Evolutionary conservation across 2,113 vertebrate genomes (phyloP).

Genomic region (Mesocricetus auratus): DNA sequence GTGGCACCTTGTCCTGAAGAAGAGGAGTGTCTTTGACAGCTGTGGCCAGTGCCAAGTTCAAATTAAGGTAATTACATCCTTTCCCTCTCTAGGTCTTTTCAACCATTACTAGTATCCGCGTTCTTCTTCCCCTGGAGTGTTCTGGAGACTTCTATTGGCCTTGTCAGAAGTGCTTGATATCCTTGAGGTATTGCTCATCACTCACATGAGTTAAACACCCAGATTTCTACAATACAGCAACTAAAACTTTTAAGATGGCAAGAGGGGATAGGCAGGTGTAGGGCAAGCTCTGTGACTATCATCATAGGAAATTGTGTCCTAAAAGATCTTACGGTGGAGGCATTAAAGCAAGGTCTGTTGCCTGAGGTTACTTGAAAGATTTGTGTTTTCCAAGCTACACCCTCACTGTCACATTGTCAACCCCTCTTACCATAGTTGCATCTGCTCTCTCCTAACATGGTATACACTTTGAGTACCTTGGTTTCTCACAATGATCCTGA

Average conservation of each 20-base stretch:
- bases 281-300: not conserved
- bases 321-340: not conserved
- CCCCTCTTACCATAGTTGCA: accelerated
- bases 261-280: not conserved
- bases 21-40: slow-evolving; percentile 62
- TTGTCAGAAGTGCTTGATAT: slow-evolving; percentile 56
- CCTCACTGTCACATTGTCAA: slow-evolving; percentile 56
- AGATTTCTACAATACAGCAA: slow-evolving; percentile 4
- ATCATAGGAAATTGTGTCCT: not conserved
- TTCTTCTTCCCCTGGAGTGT: not conserved
- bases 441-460: not conserved
- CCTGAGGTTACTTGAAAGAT: slow-evolving; percentile 19
- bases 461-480: accelerated
- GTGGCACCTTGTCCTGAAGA: slow-evolving; percentile 16
- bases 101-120: not conserved
- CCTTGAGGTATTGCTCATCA: not conserved
- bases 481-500: not conserved
- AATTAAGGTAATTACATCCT: slow-evolving; percentile 69
- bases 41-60: slow-evolving; percentile 66
- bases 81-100: slow-evolving; percentile 20
- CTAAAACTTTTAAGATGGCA: not conserved
- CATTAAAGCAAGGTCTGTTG: not conserved
- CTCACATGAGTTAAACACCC: not conserved
- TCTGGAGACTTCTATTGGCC: slow-evolving; percentile 38
- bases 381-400: not conserved